Base-by-base conservation (phyloP, 1,140 invertebrate genomes). In the Choristoneura fumiferana region DNA sequence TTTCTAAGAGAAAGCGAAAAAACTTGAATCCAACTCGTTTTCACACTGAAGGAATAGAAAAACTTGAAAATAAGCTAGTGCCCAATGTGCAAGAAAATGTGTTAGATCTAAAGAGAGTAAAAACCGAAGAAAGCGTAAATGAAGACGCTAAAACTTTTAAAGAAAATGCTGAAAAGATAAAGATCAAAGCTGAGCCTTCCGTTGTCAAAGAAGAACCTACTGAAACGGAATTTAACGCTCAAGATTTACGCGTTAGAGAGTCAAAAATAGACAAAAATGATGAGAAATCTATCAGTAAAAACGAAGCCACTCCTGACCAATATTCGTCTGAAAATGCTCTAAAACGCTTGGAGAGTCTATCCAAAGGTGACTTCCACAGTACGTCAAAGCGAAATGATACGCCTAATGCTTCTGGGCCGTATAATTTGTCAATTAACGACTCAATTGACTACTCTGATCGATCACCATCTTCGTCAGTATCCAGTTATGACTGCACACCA, bases 1-100 rank as follows among this genome's bases (percentile, higher is more conserved):
- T 80, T 14, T 73, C 78, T 76, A 94, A 94, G 55, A 89, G 97
- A 45, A 97, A 98, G 88, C 90, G 97, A 49, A 99, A 98, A 87
- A 97, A 94, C 71, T 94, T 96, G 70, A 97, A 98, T 82, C 97
- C 97, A 0, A 97, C 95, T 0, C 92, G 96, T 58, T 96, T 85
- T 36, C 77, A 82, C 12, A 67, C 62, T 57, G 67, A 62, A 17
- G 59, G 67, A 39, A 37, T 54, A 17, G 60, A 68, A 43, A 57
- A 22, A 55, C 4, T 37, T 13, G 10, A 53, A 17, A 43, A 58
- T 29, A 49, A 63, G 53, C 56, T 70, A 63, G 71, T 56, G 29
- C 8, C 22, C 6, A 60, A 70, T 18, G 62, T 73, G 13, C 54
- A 59, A 10, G 36, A 66, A 90, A 89, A 71, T 76, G 84, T 67